These are phyloP conservation scores for Drosophila sulfurigaster DNA, from an alignment of 1,140 invertebrate genomes.

Conservation along the genomic window DNA sequence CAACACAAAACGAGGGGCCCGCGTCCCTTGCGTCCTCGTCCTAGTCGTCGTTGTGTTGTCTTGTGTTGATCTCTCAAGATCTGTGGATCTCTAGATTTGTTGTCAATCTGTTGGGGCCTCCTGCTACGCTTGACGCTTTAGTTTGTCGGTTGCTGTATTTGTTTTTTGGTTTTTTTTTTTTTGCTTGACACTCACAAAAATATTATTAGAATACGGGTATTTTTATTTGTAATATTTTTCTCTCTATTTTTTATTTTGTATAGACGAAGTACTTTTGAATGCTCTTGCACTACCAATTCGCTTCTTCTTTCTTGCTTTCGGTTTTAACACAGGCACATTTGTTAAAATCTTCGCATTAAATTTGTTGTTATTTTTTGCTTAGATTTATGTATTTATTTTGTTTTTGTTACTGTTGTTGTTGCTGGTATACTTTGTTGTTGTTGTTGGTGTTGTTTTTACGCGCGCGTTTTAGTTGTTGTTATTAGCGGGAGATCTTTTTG, in stretches of 20 bases:
- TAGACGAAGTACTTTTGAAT: slow-evolving; percentile 22
- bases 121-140: slow-evolving; percentile 45
- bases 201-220: slow-evolving; percentile 55
- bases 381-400: slow-evolving; percentile 68
- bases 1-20: slow-evolving; percentile 67
- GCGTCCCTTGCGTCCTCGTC: slow-evolving; percentile 52
- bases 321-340: slow-evolving; percentile 83
- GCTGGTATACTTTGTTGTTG: slow-evolving; percentile 69
- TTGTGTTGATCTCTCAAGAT: slow-evolving; percentile 22
- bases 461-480: slow-evolving; percentile 53
- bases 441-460: slow-evolving; percentile 47
- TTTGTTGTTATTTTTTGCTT: slow-evolving; percentile 52
- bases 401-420: slow-evolving; percentile 41
- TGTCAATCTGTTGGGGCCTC: slow-evolving; percentile 46
- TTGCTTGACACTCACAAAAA: slow-evolving; percentile 59
- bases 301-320: slow-evolving; percentile 41
- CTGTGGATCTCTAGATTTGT: slow-evolving; percentile 4
- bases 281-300: slow-evolving; percentile 25
- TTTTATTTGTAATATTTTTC: slow-evolving; percentile 18
- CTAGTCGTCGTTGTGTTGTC: slow-evolving; percentile 24
- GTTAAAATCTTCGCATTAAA: slow-evolving; percentile 63
- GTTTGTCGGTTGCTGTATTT: slow-evolving; percentile 12
- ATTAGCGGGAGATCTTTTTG: slow-evolving; percentile 56
- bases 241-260: not conserved
- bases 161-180: slow-evolving; percentile 27